Evolutionary conservation across 2,797 vertebrate species (phyloP).

Genomic region (Geotrypetes seraphini): DNA sequence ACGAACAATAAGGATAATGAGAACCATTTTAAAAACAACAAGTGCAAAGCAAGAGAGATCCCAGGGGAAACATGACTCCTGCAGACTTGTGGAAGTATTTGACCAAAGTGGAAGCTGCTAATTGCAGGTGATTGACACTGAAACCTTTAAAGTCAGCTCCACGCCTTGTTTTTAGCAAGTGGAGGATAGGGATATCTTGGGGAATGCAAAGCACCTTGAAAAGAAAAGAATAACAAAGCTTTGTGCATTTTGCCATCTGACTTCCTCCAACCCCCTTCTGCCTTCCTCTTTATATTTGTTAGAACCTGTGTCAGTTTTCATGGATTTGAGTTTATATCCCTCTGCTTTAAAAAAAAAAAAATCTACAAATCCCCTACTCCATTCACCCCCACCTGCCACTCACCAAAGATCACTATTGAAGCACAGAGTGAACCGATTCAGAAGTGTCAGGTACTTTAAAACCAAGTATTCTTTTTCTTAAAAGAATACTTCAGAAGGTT

Average conservation of each 20-base stretch:
- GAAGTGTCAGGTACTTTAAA: background rate
- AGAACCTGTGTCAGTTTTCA: slow-evolving; percentile 9
- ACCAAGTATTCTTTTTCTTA: background rate
- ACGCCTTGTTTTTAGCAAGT: background rate
- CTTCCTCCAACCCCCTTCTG: background rate
- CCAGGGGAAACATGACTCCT: background rate
- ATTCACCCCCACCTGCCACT: no score
- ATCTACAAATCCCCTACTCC: background rate
- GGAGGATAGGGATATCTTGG: background rate
- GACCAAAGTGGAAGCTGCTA: background rate
- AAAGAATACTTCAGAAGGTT: background rate
- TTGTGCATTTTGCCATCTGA: background rate
- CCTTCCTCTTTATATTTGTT: background rate
- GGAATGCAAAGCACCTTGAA: background rate
- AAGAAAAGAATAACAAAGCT: background rate
- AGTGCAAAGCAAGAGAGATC: no score
- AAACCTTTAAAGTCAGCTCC: background rate
- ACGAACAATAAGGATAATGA: no score
- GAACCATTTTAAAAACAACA: no score
- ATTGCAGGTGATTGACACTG: background rate
- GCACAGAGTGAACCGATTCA: background rate
- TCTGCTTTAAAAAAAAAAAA: background rate
- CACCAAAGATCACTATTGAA: background rate
- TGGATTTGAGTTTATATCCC: background rate
- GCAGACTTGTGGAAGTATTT: background rate